These are phyloP conservation scores for Tortrix viridana DNA, from an alignment of 2,888 invertebrate species.

Conservation along the genomic window DNA sequence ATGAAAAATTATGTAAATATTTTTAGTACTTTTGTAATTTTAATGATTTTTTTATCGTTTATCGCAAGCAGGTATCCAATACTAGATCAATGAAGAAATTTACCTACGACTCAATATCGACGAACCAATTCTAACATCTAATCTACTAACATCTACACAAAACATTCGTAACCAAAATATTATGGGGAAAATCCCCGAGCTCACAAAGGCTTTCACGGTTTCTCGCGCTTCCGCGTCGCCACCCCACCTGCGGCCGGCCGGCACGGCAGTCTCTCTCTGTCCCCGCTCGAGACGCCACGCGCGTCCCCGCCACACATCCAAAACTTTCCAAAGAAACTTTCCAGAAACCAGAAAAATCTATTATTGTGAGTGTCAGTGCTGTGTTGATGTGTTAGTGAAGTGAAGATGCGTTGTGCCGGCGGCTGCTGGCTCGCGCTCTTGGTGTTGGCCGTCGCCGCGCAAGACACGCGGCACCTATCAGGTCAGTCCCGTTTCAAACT, in stretches of 20 bases:
- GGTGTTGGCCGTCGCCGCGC: slow-evolving; percentile 67
- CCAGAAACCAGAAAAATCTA: slow-evolving; percentile 54
- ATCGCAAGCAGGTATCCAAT: too few species aligned
- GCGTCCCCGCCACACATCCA: slow-evolving; percentile 61
- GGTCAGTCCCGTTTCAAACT: slow-evolving; percentile 54
- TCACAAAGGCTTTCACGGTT: slow-evolving; percentile 19
- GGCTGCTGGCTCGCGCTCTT: slow-evolving; percentile 71
- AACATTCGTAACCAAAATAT: too few species aligned
- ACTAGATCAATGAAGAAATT: too few species aligned
- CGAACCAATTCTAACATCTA: too few species aligned
- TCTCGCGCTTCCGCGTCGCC: slow-evolving; percentile 43
- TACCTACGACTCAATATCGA: too few species aligned
- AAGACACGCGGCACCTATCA: slow-evolving; percentile 78
- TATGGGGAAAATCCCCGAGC: slow-evolving; percentile 8
- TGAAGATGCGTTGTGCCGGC: slow-evolving; percentile 78
- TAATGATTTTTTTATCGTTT: too few species aligned
- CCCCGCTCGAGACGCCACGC: slow-evolving; percentile 45
- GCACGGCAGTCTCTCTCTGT: slow-evolving; percentile 65
- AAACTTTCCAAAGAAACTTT: slow-evolving; percentile 69
- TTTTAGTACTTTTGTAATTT: too few species aligned
- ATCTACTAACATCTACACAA: too few species aligned
- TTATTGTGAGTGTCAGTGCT: slow-evolving; percentile 44
- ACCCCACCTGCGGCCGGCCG: slow-evolving; percentile 61
- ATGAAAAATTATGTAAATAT: too few species aligned
- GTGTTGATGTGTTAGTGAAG: slow-evolving; percentile 78